Evolutionary conservation across 2,797 vertebrate species (phyloP).

Genomic region (Siniperca scherzeri): DNA sequence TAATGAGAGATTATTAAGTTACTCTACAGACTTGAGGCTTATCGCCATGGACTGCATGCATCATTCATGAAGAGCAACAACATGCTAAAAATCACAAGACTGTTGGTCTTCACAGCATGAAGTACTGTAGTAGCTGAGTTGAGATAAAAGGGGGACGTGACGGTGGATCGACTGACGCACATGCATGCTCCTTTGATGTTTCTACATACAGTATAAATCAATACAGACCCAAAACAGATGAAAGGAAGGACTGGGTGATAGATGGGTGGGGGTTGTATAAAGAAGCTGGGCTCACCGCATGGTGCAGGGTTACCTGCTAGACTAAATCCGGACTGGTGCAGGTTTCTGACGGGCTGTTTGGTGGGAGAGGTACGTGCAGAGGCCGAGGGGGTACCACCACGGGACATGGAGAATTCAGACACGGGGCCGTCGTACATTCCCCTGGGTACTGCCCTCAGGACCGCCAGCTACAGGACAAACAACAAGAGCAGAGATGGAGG

Average conservation of each 20-base stretch:
- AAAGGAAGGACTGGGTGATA: slow-evolving; percentile 6
- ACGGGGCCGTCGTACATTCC: slow-evolving; percentile 98
- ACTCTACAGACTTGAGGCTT: not conserved
- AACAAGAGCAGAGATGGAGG: not conserved
- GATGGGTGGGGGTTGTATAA: slow-evolving; percentile 29
- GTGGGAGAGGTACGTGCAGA: slow-evolving; percentile 95
- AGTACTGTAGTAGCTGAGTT: not conserved
- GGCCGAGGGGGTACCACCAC: slow-evolving; percentile 92
- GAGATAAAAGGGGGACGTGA: not conserved
- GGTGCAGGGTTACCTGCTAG: slow-evolving; percentile 89
- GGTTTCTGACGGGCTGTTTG: slow-evolving; percentile 94
- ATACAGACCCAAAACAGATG: slow-evolving; percentile 25
- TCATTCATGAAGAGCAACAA: slow-evolving; percentile 10
- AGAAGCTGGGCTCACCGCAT: slow-evolving; percentile 73
- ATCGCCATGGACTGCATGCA: not conserved
- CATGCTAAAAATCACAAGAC: slow-evolving; percentile 26
- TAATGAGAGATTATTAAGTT: slow-evolving; percentile 38
- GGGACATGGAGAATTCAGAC: slow-evolving; percentile 94
- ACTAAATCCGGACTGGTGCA: slow-evolving; percentile 97
- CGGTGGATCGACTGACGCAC: slow-evolving; percentile 7
- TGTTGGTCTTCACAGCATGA: slow-evolving; percentile 23
- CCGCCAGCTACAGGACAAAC: slow-evolving; percentile 88
- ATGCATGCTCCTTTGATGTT: slow-evolving; percentile 26
- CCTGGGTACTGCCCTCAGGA: slow-evolving; percentile 94
- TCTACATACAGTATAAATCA: slow-evolving; percentile 11